These are phyloP conservation scores for chimpanzee (Pan troglodytes) DNA, from an alignment of 2,113 vertebrate species.

Conservation along the genomic window NHGRI_mPanTro3-v2.1_pri NC_072404.2:19783501-19784000, in stretches of 20 bases:
- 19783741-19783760: too few species aligned
- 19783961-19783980: not conserved
- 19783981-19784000: not conserved
- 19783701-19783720: too few species aligned
- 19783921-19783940: not conserved
- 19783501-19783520: not conserved
- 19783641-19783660: not conserved
- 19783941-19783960: not conserved
- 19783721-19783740: too few species aligned
- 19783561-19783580: not conserved
- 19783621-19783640: not conserved
- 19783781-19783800: too few species aligned
- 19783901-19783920: not conserved
- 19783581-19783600: not conserved
- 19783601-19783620: not conserved
- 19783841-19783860: not conserved
- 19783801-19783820: not conserved
- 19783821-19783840: not conserved
- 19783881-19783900: not conserved
- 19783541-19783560: not conserved
- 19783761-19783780: too few species aligned
- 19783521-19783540: not conserved
- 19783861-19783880: slow-evolving; percentile 15
- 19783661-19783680: not conserved
- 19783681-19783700: not conserved